Conservation (phyloP, 1,140 invertebrate genomes). For the Drosophila fuyamai region DNA sequence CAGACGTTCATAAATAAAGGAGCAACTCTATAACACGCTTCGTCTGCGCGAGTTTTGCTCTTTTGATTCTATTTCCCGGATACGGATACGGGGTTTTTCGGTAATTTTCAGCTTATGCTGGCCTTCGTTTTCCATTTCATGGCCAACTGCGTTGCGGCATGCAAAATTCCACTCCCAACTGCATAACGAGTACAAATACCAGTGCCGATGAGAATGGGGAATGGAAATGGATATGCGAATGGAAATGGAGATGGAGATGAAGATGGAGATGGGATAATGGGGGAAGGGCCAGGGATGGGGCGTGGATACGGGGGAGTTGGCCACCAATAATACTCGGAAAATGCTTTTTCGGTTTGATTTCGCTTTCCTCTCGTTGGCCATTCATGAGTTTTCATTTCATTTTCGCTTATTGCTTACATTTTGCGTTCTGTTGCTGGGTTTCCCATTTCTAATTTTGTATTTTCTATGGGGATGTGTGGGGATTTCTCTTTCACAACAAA, state of each 20-base stretch:
- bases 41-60: constrained; percentile 44
- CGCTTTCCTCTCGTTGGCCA: constrained; percentile 51
- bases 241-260: background rate
- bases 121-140: constrained; percentile 77
- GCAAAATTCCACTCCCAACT: constrained; percentile 50
- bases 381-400: constrained; percentile 83
- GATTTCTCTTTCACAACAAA: constrained; percentile 63
- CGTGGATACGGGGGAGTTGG: constrained; percentile 17
- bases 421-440: constrained; percentile 66
- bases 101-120: constrained; percentile 67
- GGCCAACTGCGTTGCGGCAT: constrained; percentile 62
- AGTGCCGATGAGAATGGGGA: constrained; percentile 10
- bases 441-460: constrained; percentile 73
- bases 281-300: background rate
- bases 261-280: background rate
- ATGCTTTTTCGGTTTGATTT: constrained; percentile 77
- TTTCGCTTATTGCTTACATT: constrained; percentile 82
- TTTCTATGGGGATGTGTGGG: constrained; percentile 32
- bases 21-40: constrained; percentile 49
- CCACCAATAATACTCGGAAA: constrained; percentile 61
- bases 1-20: constrained; percentile 61
- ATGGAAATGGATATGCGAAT: constrained; percentile 27
- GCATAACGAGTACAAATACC: constrained; percentile 44
- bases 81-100: constrained; percentile 25
- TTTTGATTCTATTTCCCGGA: constrained; percentile 49